Evolutionary conservation across 2,113 vertebrate species (phyloP).

Genomic region (Callionymus lyra): DNA sequence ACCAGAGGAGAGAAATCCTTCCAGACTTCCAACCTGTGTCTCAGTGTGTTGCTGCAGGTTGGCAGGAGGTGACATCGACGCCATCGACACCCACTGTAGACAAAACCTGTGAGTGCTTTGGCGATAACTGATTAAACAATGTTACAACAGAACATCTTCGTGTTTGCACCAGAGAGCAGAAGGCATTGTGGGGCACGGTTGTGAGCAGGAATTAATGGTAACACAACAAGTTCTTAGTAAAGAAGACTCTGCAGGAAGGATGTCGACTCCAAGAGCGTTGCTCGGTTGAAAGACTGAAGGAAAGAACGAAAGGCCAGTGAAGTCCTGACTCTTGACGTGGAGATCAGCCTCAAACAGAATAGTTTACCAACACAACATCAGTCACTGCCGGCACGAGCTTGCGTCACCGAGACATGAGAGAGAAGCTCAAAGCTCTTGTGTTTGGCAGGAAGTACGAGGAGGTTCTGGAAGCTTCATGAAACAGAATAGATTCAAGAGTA

Average conservation of each 20-base stretch:
- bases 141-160: conserved; percentile 63
- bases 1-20: too few relatives aligned
- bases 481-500: too few relatives aligned
- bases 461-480: too few relatives aligned
- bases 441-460: too few relatives aligned
- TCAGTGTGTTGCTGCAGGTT: conserved; percentile 53
- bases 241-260: conserved; percentile 14
- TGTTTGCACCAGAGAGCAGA: conserved; percentile 62
- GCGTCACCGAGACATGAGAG: conserved; percentile 24
- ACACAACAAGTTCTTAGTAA: too few relatives aligned
- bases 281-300: conserved; percentile 21
- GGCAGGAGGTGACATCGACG: conserved; percentile 50
- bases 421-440: conserved; percentile 27
- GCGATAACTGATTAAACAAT: conserved; percentile 66
- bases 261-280: conserved; percentile 18
- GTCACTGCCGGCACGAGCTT: conserved; percentile 38
- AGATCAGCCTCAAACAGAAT: conserved; percentile 62
- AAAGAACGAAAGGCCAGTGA: conserved; percentile 18
- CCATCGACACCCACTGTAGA: conserved; percentile 66
- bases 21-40: conserved; percentile 28
- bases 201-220: too few relatives aligned
- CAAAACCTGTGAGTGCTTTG: conserved; percentile 60
- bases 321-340: conserved; percentile 25
- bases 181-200: conserved; percentile 27
- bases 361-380: conserved; percentile 43